phyloP scores from a whole-genome alignment of 2,888 invertebrate species.

The Drosophila multiciliata region DNA sequence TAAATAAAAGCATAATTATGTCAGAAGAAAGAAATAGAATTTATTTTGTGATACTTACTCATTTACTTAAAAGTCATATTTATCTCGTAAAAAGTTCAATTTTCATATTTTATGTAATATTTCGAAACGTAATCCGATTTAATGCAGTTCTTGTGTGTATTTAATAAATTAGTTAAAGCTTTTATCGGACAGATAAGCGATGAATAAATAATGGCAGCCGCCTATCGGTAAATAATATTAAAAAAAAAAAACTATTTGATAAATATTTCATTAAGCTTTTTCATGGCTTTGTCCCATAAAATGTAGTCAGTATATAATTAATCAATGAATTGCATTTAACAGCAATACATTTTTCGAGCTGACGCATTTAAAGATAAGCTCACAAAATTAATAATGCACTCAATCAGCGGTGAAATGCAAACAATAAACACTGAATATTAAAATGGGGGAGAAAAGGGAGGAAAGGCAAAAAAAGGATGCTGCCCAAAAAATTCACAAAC shows the following conservation, averaged over 20 bases:
- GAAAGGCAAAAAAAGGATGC: constrained; percentile 17
- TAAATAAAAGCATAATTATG: background rate
- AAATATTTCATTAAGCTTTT: constrained; percentile 47
- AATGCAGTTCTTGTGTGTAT: constrained; percentile 36
- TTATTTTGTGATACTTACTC: background rate
- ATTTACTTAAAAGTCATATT: background rate
- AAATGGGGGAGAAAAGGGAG: background rate
- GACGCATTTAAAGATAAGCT: constrained; percentile 39
- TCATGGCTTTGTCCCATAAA: constrained; percentile 19
- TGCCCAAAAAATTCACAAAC: constrained; percentile 26
- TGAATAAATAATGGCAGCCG: constrained; percentile 10
- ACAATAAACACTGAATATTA: constrained; percentile 34
- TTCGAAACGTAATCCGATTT: constrained; percentile 19
- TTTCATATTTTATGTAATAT: background rate
- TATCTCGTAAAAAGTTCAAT: background rate
- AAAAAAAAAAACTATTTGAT: constrained; percentile 34
- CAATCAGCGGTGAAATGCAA: constrained; percentile 35
- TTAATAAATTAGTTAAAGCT: constrained; percentile 55
- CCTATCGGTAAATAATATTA: constrained; percentile 33
- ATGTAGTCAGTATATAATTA: constrained; percentile 34
- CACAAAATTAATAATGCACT: constrained; percentile 45
- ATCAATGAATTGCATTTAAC: constrained; percentile 35
- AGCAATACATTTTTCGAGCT: constrained; percentile 25
- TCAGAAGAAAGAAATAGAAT: background rate
- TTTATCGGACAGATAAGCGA: constrained; percentile 31